These are phyloP conservation scores for Saimiri boliviensis DNA, from an alignment of 2,113 vertebrate species.

Conservation along the genomic window DNA sequence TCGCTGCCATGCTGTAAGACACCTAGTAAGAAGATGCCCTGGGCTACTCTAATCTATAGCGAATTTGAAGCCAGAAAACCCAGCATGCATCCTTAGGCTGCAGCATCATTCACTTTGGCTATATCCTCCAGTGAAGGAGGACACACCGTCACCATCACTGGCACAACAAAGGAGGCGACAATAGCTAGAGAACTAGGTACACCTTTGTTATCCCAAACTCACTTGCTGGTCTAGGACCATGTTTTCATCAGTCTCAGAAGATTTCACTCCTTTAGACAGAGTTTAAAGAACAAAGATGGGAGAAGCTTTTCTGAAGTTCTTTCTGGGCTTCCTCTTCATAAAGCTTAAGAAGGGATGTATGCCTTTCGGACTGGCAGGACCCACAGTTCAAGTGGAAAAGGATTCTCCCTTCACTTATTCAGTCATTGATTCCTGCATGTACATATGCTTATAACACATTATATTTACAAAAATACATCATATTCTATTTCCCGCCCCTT, in stretches of 20 bases:
- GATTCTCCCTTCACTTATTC: background rate
- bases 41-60: background rate
- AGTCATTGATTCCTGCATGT: background rate
- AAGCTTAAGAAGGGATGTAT: background rate
- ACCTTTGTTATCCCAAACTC: background rate
- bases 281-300: background rate
- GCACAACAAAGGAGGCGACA: background rate
- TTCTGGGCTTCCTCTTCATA: background rate
- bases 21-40: background rate
- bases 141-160: background rate
- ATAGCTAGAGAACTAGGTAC: background rate
- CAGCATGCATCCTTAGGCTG: background rate
- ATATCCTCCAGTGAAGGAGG: background rate
- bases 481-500: background rate
- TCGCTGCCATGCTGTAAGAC: background rate
- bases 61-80: background rate
- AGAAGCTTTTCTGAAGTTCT: background rate
- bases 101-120: background rate
- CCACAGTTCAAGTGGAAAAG: background rate
- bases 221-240: background rate
- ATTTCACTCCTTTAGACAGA: background rate
- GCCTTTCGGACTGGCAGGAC: background rate
- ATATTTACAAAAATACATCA: background rate
- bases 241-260: background rate
- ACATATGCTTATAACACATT: background rate